These are phyloP conservation scores for Scrobipalpa atriplicella DNA, from an alignment of 2,888 invertebrate species.

Conservation along the genomic window DNA sequence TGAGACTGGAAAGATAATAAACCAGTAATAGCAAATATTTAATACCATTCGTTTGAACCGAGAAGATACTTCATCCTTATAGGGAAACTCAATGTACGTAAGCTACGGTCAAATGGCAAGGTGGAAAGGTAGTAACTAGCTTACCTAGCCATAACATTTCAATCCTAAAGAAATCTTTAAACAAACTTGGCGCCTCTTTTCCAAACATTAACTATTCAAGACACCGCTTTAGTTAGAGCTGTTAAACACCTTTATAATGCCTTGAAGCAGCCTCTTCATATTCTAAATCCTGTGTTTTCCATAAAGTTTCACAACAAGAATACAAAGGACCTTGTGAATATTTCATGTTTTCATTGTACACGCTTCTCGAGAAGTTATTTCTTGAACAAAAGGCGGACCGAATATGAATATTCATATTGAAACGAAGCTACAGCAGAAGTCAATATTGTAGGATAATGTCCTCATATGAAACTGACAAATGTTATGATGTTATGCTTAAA, in stretches of 20 bases:
- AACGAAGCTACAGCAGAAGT: constrained; percentile 38
- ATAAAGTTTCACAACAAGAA: constrained; percentile 65
- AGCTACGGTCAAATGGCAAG: too few species aligned
- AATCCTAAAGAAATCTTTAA: too few species aligned
- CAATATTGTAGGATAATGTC: constrained; percentile 37
- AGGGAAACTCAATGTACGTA: too few species aligned
- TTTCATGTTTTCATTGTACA: constrained; percentile 66
- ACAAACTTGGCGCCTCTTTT: not conserved
- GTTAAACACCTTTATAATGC: constrained; percentile 37
- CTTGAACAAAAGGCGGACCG: constrained; percentile 54
- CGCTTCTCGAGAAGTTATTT: constrained; percentile 61
- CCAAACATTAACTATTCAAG: constrained; percentile 28
- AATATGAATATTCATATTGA: constrained; percentile 64
- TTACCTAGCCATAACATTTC: too few species aligned
- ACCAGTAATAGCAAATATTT: too few species aligned
- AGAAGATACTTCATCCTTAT: too few species aligned
- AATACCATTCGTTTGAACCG: too few species aligned
- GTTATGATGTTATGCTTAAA: too few species aligned
- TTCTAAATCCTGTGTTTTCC: constrained; percentile 68
- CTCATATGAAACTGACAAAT: constrained; percentile 2
- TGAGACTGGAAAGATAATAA: too few species aligned
- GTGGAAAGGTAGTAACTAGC: too few species aligned
- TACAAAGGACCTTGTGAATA: constrained; percentile 72
- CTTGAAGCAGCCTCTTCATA: constrained; percentile 57
- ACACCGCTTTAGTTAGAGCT: constrained; percentile 18